Conservation (phyloP, 2,888 invertebrate genomes). For the Calameuta pallipes region DNA sequence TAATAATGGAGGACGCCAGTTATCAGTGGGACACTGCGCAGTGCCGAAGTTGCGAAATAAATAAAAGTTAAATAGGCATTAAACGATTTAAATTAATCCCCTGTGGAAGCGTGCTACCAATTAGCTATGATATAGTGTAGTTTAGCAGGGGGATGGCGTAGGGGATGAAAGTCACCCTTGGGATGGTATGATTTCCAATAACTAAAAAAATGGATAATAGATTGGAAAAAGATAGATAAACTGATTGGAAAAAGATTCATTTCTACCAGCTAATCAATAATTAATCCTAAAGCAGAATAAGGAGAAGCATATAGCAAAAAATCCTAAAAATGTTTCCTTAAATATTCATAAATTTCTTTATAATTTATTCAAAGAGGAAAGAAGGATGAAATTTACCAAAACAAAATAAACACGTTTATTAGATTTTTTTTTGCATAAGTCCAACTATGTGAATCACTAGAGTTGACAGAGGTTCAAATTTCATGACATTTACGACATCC, state of each 20-base stretch:
- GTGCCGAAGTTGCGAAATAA: slow-evolving; percentile 12
- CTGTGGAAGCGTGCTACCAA: background rate
- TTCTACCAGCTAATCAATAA: background rate
- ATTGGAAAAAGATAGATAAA: too few species aligned
- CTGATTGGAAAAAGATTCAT: background rate
- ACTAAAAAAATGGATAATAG: background rate
- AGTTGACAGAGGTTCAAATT: too few species aligned
- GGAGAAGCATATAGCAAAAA: too few species aligned
- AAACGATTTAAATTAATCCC: slow-evolving; percentile 19
- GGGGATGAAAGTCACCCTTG: background rate
- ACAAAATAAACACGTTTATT: too few species aligned
- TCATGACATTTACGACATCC: too few species aligned
- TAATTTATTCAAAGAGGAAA: too few species aligned
- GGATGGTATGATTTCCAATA: background rate
- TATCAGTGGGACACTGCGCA: background rate
- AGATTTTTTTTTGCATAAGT: too few species aligned
- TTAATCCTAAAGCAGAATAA: too few species aligned
- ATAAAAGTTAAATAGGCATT: slow-evolving; percentile 17
- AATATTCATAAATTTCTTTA: too few species aligned
- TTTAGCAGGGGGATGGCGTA: background rate
- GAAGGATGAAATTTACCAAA: too few species aligned
- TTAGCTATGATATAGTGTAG: slow-evolving; percentile 7
- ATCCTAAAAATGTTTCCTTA: too few species aligned
- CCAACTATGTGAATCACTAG: too few species aligned
- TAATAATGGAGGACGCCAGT: background rate